Base-by-base conservation (phyloP, 2,888 invertebrate species). In the Blastobasis lacticolella region DNA sequence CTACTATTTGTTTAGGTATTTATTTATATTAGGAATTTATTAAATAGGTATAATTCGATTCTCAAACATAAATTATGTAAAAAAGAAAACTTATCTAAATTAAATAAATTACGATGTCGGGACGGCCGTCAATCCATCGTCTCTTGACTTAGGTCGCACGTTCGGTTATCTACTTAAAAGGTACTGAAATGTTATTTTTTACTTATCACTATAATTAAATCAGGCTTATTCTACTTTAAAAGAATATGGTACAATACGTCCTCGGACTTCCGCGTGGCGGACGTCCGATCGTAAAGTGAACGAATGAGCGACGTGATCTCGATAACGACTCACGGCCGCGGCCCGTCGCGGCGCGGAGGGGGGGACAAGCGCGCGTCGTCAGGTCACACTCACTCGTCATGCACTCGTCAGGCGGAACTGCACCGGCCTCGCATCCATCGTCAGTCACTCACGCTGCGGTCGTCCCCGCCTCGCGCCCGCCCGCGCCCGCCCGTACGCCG, bases 101-200 rank as follows among this genome's bases (percentile, higher is more conserved):
- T 79, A 74, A 88, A 88, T 87, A 87, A 88, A 86, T 87, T 87
- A 88, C 86, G 86, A 85, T 85, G 79, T 83, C 81, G 88, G 88
- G 86, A 87, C 86, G 85, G 86, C 86, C 86, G 87, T 85, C 80
- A 79, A 81, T 83, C 76, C 81, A 87, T 83, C 84, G 85, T 81
- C 78, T 78, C 80, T 79, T 87, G 88, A 88, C 87, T 87, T 83
- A 86, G 85, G 87, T 86, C 87, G 86, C 87, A 83, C 81, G 83
- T 85, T 87, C 83, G 81, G 83, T 81, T 86, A 80, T 81, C 84
- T 87, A 87, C 84, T 85, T 86, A 83, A 78, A 80, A 86, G 83
- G 82, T 87, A 87, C 85, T 78, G 81, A 78, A 85, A 81, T 78
- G 71, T 81, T 78, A 82, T 67, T 78, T 78, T 83, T 84, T 78